These are phyloP conservation scores for Arnoldichthys spilopterus DNA, from an alignment of 2,797 vertebrate species.

Conservation along the genomic window DNA sequence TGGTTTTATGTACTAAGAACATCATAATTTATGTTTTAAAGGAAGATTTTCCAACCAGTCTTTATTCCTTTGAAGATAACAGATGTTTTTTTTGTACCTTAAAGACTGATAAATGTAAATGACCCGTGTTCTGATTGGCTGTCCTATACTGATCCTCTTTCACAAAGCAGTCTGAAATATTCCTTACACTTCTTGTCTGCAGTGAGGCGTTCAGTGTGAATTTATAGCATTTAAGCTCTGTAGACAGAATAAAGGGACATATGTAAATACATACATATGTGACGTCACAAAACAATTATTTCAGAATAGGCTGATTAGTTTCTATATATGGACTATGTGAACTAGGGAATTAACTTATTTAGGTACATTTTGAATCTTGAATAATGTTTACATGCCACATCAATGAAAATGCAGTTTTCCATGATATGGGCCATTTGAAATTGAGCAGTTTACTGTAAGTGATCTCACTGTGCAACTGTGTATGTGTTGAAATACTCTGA, in stretches of 20 bases:
- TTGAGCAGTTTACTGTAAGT: not conserved
- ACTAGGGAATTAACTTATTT: not conserved
- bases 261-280: not conserved
- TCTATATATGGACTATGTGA: not conserved
- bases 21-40: too few species aligned
- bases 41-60: not conserved
- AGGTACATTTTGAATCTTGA: not conserved
- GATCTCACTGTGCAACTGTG: not conserved
- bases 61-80: not conserved
- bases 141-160: too few species aligned
- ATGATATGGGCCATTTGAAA: not conserved
- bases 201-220: too few species aligned
- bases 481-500: conserved; percentile 24
- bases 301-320: not conserved
- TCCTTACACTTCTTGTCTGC: too few species aligned
- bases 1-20: not conserved
- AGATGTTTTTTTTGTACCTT: not conserved
- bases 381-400: not conserved
- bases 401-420: not conserved
- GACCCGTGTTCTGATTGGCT: not conserved
- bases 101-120: not conserved
- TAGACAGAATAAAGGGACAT: not conserved
- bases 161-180: too few species aligned
- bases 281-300: not conserved
- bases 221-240: not conserved